These are phyloP conservation scores for Leucoraja erinaceus DNA, from an alignment of 2,113 vertebrate species.

Conservation along the genomic window DNA sequence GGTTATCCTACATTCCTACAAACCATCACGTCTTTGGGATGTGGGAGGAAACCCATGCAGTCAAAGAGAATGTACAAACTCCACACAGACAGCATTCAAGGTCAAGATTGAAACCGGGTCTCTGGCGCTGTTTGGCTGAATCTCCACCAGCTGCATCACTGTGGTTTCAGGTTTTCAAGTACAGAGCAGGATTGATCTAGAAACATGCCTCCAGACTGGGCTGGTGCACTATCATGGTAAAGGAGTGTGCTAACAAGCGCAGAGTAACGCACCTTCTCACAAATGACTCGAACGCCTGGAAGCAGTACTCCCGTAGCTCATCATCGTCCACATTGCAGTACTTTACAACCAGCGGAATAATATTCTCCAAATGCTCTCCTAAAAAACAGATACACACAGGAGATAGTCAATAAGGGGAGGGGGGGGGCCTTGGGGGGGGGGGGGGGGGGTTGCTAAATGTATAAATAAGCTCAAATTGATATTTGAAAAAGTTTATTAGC, in stretches of 20 bases:
- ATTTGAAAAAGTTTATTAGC: not conserved
- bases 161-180: not conserved
- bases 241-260: not conserved
- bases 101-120: no score
- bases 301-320: conserved; percentile 82
- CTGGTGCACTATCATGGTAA: no score
- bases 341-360: conserved; percentile 77
- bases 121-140: no score
- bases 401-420: not conserved
- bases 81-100: no score
- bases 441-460: no score
- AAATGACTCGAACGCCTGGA: conserved; percentile 87
- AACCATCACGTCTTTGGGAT: no score
- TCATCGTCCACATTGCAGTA: conserved; percentile 83
- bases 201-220: not conserved
- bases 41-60: no score
- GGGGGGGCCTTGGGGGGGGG: not conserved
- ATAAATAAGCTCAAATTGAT: not conserved
- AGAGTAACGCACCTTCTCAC: conserved; percentile 65
- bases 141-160: no score
- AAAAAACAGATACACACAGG: conserved; percentile 37
- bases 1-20: no score
- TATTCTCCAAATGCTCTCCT: conserved; percentile 83
- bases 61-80: no score
- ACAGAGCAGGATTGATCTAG: not conserved